These are phyloP conservation scores for Acropora yongei DNA, from an alignment of 64 coral and sea anemone species.

Conservation along the genomic window DNA sequence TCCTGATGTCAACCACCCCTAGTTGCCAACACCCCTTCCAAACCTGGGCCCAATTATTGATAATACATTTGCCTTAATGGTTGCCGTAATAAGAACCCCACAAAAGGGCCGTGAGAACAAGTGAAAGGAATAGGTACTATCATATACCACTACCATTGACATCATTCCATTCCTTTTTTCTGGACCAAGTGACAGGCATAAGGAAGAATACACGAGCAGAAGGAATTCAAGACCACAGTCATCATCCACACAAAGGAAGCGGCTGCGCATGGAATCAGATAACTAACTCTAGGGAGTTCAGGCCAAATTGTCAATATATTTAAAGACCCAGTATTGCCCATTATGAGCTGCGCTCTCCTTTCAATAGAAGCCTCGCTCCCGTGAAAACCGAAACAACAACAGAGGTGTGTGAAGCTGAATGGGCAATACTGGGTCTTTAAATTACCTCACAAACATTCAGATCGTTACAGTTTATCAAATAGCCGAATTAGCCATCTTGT, in stretches of 20 bases:
- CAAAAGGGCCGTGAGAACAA: not conserved
- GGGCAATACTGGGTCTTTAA: too few relatives aligned
- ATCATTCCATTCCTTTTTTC: not conserved
- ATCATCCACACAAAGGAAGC: not conserved
- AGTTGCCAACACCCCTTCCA: not conserved
- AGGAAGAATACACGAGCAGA: not conserved
- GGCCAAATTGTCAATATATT: not conserved
- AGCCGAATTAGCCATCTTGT: not conserved
- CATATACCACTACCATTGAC: not conserved
- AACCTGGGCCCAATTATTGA: not conserved
- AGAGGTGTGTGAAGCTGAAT: too few relatives aligned
- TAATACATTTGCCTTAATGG: not conserved
- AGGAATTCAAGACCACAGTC: not conserved
- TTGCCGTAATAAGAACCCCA: not conserved
- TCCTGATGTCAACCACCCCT: not conserved
- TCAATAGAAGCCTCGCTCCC: too few relatives aligned
- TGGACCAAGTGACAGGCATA: not conserved
- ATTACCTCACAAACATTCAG: not conserved
- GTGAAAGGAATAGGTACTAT: not conserved
- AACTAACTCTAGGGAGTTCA: not conserved
- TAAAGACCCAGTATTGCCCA: too few relatives aligned
- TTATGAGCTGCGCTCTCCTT: too few relatives aligned
- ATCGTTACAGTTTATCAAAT: not conserved
- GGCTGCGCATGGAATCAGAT: not conserved
- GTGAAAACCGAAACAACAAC: too few relatives aligned